A percentile compares a stretch with the other conserved stretches of the same genome.
Conservation (phyloP, 2,888 invertebrate species). For the Furcula furcula region DNA sequence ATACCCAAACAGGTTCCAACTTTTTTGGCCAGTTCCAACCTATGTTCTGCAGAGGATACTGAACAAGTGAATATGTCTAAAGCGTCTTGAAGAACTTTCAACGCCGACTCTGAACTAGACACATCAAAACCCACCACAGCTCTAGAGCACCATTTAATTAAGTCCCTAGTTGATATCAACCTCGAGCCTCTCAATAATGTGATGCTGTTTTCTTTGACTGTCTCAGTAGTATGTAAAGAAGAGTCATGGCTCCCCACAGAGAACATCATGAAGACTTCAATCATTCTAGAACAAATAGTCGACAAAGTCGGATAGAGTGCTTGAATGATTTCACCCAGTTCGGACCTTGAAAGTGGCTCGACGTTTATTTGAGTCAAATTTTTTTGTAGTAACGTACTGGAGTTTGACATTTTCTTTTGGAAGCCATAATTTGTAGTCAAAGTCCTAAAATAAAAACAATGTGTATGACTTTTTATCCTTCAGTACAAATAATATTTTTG, state of each 20-base stretch:
- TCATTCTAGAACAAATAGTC: conserved; percentile 88
- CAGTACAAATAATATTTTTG: background rate
- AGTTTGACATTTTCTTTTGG: conserved; percentile 83
- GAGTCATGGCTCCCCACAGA: conserved; percentile 85
- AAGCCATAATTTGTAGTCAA: conserved; percentile 82
- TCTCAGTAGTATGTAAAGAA: conserved; percentile 64
- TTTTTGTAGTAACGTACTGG: conserved; percentile 88
- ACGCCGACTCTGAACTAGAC: conserved; percentile 84
- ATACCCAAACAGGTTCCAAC: conserved; percentile 92
- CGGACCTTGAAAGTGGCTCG: conserved; percentile 88
- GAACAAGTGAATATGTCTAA: conserved; percentile 95
- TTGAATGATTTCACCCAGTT: conserved; percentile 88
- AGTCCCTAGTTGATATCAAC: conserved; percentile 91
- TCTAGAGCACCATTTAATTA: conserved; percentile 95
- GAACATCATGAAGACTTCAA: conserved; percentile 92
- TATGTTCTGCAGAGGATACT: conserved; percentile 83
- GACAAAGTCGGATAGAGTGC: conserved; percentile 85
- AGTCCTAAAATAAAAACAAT: conserved; percentile 64
- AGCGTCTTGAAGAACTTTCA: conserved; percentile 92
- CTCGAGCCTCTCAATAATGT: conserved; percentile 78
- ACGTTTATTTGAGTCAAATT: conserved; percentile 91
- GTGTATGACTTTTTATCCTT: too few species aligned
- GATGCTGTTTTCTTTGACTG: conserved; percentile 41
- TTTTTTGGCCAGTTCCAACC: conserved; percentile 85
- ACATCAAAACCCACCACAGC: conserved; percentile 88